Evolutionary conservation across 1,140 invertebrate genomes (phyloP).

Genomic region (Cydia splendana): DNA sequence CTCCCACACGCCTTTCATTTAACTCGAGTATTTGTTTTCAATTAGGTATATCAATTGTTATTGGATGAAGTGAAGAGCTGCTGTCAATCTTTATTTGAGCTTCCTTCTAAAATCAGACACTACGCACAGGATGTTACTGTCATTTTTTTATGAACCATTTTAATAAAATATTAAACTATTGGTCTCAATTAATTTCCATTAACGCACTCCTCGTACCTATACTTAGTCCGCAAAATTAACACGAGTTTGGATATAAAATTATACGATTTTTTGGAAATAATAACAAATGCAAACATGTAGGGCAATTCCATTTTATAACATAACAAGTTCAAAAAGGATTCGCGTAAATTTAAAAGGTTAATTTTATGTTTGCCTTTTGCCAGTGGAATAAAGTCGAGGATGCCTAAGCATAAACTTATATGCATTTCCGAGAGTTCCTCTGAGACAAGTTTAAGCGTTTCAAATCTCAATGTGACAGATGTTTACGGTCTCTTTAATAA

Average conservation of each 20-base stretch:
- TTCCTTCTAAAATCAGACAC: slow-evolving; percentile 36
- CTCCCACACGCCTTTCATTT: slow-evolving; percentile 35
- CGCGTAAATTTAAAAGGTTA: background rate
- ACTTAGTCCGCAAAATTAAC: background rate
- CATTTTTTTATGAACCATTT: too few relatives aligned
- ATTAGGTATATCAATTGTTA: slow-evolving; percentile 51
- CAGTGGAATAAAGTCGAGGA: background rate
- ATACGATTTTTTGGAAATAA: slow-evolving; percentile 4
- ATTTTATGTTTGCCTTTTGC: background rate
- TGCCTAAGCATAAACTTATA: background rate
- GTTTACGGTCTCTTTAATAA: slow-evolving; percentile 55
- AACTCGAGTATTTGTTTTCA: slow-evolving; percentile 51
- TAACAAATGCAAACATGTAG: background rate
- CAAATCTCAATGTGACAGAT: slow-evolving; percentile 54
- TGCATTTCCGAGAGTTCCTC: background rate
- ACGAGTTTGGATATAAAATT: background rate
- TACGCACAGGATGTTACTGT: background rate
- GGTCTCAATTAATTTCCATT: background rate
- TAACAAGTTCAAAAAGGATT: background rate
- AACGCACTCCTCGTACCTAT: background rate
- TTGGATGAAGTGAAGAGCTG: slow-evolving; percentile 53
- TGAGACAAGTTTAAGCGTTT: slow-evolving; percentile 50
- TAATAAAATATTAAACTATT: too few relatives aligned
- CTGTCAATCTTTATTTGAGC: slow-evolving; percentile 58
- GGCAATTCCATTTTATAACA: background rate